A percentile compares a stretch with the other conserved stretches of the same genome.
Conservation (phyloP, 2,888 invertebrate species). For the Zhuqinia jingwanae region DNA sequence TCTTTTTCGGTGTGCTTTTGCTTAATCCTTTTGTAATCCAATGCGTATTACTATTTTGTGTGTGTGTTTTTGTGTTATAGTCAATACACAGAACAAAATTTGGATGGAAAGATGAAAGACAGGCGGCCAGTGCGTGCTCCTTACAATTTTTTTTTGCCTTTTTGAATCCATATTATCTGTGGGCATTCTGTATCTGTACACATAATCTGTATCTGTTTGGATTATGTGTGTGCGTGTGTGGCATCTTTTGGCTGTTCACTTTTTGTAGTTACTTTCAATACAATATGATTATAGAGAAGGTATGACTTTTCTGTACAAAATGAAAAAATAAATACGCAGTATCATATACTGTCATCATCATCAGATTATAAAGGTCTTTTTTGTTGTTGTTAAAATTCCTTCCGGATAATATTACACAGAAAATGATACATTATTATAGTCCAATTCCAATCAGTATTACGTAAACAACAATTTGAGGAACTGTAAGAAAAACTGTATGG, state of each 20-base stretch:
- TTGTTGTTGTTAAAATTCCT: background rate
- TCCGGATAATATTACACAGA: constrained; percentile 1
- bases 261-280: background rate
- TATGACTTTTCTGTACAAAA: too few species aligned
- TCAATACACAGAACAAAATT: background rate
- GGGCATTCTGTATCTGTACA: too few species aligned
- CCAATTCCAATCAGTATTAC: constrained; percentile 1
- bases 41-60: constrained; percentile 49
- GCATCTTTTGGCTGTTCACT: background rate
- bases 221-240: constrained; percentile 21
- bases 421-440: constrained; percentile 18
- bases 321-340: background rate
- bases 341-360: background rate
- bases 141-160: background rate
- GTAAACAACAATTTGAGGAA: background rate
- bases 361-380: background rate
- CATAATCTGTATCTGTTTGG: too few species aligned
- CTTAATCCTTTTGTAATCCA: constrained; percentile 66
- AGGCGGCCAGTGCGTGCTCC: constrained; percentile 49
- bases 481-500: background rate
- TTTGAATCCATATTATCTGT: constrained; percentile 1
- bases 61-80: background rate
- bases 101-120: constrained; percentile 41
- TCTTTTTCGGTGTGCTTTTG: constrained; percentile 42
- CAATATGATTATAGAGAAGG: too few species aligned